Percentiles rank a stretch among this genome's conserved stretches.
Evolutionary conservation across 2,113 vertebrate species (phyloP).

Genomic region (Antechinus flavipes): DNA sequence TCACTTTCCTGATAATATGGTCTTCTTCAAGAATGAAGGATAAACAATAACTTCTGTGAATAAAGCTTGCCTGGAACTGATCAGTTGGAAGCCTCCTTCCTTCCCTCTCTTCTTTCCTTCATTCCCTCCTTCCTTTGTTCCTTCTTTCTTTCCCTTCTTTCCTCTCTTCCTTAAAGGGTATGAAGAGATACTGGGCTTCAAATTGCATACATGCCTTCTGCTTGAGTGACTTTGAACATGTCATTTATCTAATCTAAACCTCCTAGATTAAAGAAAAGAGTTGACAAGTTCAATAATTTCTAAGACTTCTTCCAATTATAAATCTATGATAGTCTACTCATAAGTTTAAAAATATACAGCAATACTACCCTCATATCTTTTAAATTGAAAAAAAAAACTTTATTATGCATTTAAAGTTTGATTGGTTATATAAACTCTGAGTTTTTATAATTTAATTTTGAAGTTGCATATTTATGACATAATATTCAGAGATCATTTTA

Average conservation of each 20-base stretch:
- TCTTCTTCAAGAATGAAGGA: no score
- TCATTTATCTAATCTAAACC: background rate
- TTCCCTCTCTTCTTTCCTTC: no score
- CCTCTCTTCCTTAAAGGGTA: no score
- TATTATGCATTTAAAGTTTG: slow-evolving; percentile 28
- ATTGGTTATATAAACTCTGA: background rate
- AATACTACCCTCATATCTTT: background rate
- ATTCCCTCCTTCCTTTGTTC: no score
- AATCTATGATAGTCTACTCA: background rate
- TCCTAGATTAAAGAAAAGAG: background rate
- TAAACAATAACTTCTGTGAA: no score
- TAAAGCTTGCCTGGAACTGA: no score
- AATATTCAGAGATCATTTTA: slow-evolving; percentile 49
- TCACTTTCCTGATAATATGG: no score
- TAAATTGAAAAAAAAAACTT: background rate
- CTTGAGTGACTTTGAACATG: background rate
- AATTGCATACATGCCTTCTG: background rate
- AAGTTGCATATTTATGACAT: slow-evolving; percentile 39
- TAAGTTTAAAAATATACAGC: background rate
- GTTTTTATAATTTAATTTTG: slow-evolving; percentile 58
- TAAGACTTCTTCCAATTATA: background rate
- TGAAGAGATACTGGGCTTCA: background rate
- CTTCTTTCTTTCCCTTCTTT: no score
- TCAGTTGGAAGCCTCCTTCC: no score
- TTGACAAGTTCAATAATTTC: background rate